Percentiles rank a stretch among this genome's conserved stretches.
These are phyloP conservation scores for Pseudomyrmex flavicornis DNA, from an alignment of 1,140 invertebrate genomes.

Conservation along the genomic window DNA sequence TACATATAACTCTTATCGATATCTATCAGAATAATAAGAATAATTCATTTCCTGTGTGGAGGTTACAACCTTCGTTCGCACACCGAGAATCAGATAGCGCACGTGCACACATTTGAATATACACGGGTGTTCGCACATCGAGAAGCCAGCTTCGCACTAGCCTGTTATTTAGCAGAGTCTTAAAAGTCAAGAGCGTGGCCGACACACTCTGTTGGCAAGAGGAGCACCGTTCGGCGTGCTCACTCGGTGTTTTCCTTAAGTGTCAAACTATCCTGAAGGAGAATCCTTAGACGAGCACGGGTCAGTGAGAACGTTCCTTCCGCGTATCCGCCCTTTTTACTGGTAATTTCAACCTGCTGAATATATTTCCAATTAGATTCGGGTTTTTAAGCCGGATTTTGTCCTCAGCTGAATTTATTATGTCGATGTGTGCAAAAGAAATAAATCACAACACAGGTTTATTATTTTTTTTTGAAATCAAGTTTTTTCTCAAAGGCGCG, in stretches of 20 bases:
- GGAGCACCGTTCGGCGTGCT: slow-evolving; percentile 64
- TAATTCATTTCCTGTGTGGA: slow-evolving; percentile 40
- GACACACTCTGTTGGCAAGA: slow-evolving; percentile 77
- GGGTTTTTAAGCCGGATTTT: too few relatives aligned
- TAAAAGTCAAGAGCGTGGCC: slow-evolving; percentile 77
- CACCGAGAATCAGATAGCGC: slow-evolving; percentile 38
- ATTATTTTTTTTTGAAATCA: too few relatives aligned
- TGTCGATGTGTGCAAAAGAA: too few relatives aligned
- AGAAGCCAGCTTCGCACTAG: slow-evolving; percentile 54
- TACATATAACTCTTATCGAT: slow-evolving; percentile 23
- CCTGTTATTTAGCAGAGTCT: slow-evolving; percentile 67
- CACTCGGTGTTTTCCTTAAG: slow-evolving; percentile 42
- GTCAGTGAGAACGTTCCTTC: slow-evolving; percentile 36
- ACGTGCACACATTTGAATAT: slow-evolving; percentile 51
- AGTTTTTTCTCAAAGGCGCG: too few relatives aligned
- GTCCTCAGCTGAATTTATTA: too few relatives aligned
- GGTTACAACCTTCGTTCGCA: slow-evolving; percentile 19
- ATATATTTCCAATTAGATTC: neutral
- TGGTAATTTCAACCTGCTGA: neutral
- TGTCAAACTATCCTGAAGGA: slow-evolving; percentile 63
- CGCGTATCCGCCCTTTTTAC: slow-evolving; percentile 7
- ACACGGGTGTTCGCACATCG: slow-evolving; percentile 40
- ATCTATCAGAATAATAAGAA: slow-evolving; percentile 28
- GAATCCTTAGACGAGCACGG: slow-evolving; percentile 29
- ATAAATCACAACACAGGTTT: too few relatives aligned